These are phyloP conservation scores for Nomada lathburiana DNA, from an alignment of 2,888 invertebrate genomes.

Conservation along the genomic window DNA sequence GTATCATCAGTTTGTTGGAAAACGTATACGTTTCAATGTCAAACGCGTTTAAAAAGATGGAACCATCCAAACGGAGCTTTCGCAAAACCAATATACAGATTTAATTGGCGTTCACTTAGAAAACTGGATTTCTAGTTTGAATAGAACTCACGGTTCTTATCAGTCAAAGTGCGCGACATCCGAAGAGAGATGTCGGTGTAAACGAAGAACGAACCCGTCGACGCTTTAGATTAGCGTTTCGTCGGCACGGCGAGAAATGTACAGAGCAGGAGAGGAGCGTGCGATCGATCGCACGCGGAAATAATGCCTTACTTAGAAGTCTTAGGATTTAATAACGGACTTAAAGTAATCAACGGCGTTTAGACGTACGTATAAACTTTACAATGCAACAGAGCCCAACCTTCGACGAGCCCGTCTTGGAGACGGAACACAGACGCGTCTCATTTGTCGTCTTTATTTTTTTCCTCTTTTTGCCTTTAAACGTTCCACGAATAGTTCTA, in stretches of 20 bases:
- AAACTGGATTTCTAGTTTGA: not conserved
- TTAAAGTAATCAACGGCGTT: slow-evolving; percentile 79
- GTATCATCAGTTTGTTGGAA: no score
- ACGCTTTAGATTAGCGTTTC: slow-evolving; percentile 31
- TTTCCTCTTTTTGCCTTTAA: slow-evolving; percentile 3
- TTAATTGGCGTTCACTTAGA: not conserved
- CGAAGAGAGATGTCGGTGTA: slow-evolving; percentile 58
- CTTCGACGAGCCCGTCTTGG: slow-evolving; percentile 45
- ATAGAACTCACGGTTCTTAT: slow-evolving; percentile 11
- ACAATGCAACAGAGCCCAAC: slow-evolving; percentile 80
- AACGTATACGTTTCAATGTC: no score
- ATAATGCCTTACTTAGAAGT: slow-evolving; percentile 70
- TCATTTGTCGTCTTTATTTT: slow-evolving; percentile 23
- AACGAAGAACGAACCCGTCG: slow-evolving; percentile 40
- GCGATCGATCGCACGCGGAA: slow-evolving; percentile 48
- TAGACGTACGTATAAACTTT: slow-evolving; percentile 80
- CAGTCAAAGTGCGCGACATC: slow-evolving; percentile 69
- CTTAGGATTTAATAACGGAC: slow-evolving; percentile 76
- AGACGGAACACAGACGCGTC: slow-evolving; percentile 30
- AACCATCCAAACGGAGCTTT: no score
- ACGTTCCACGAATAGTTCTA: slow-evolving; percentile 41
- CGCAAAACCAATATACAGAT: no score
- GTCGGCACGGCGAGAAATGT: slow-evolving; percentile 57
- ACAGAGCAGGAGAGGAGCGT: slow-evolving; percentile 55
- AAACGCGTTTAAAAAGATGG: no score